Evolutionary conservation across 2,113 vertebrate genomes (phyloP), one percentile per base, ranked within the genome.

Genomic region (Panthera tigris): DNA sequence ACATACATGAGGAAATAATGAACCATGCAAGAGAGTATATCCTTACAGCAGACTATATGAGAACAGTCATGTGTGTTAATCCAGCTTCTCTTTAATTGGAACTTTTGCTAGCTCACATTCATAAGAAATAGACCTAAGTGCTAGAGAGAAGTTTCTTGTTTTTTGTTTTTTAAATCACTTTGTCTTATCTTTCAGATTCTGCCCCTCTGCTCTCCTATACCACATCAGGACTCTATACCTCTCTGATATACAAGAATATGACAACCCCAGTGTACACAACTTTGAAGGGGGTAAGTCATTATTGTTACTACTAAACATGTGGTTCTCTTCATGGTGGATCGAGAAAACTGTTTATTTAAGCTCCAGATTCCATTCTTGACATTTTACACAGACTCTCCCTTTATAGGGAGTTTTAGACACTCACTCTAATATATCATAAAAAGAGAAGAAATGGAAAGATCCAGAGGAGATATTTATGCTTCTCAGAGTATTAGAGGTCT

Each of bases 181-280:
- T 76, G 11, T 97, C 98, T 55, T 87, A 90, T 98, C 91, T 98
- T 98, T 95, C 98, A 99, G 99, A 99, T 98, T 98, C 99, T 50
- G 97, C 98, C 90, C 98, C 98, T 85, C 91, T 99, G 98, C 98
- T 99, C 85, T 99, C 99, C 63, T 99, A 98, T 95, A 99, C 99
- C 21, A 97, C 99, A 92, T 99, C 99, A 23, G 99, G 99, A 80
- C 99, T 99, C 96, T 99, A 99, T 97, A 99, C 99, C 3, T 99
- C 99, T 91, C 99, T 99, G 93, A 99, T 99, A 98, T 99, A 99
- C 97, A 99, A 99, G 98, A 99, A 99, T 97, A 99, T 99, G 99
- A 99, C 99, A 6, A 98, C 99, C 71, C 99, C 99, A 19, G 99
- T 99, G 93, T 99, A 99, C 95, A 99, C 99, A 15, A 99, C 99